A percentile compares a stretch with the other conserved stretches of the same genome.
phyloP scores from a whole-genome alignment of 2,797 vertebrate genomes.

The Rhinichthys osculus region DNA sequence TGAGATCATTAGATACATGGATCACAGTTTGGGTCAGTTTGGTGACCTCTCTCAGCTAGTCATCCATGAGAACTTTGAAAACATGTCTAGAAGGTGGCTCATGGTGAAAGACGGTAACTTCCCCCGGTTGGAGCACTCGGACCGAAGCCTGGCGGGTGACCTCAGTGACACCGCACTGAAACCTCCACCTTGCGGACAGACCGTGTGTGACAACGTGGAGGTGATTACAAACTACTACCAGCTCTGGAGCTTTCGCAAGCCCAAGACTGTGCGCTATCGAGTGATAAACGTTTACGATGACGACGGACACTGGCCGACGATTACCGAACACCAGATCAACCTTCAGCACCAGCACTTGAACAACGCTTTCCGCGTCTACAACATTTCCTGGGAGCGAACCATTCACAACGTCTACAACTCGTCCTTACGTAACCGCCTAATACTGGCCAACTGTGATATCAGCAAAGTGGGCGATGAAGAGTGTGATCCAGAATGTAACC shows the following conservation, averaged over 20 bases:
- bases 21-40: conserved; percentile 73
- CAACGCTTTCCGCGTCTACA: conserved; percentile 90
- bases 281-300: conserved; percentile 93
- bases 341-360: conserved; percentile 94
- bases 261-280: conserved; percentile 90
- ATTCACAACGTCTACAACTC: conserved; percentile 91
- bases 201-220: conserved; percentile 90
- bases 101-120: conserved; percentile 84
- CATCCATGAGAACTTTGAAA: conserved; percentile 92
- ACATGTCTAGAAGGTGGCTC: conserved; percentile 87
- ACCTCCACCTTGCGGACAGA: conserved; percentile 93
- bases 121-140: conserved; percentile 76
- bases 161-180: conserved; percentile 86
- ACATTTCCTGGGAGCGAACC: conserved; percentile 96
- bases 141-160: conserved; percentile 73
- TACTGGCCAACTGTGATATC: conserved; percentile 96
- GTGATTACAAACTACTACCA: conserved; percentile 93
- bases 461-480: conserved; percentile 91
- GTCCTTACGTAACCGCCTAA: conserved; percentile 88
- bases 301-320: conserved; percentile 82
- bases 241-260: conserved; percentile 86
- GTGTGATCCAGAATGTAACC: conserved; percentile 95
- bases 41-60: conserved; percentile 89
- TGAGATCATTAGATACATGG: conserved; percentile 90
- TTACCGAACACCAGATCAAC: conserved; percentile 92